Percentiles rank a stretch among this genome's conserved stretches.
These are phyloP conservation scores for Hippoglossus stenolepis DNA, from an alignment of 2,113 vertebrate genomes.

Conservation along the genomic window DNA sequence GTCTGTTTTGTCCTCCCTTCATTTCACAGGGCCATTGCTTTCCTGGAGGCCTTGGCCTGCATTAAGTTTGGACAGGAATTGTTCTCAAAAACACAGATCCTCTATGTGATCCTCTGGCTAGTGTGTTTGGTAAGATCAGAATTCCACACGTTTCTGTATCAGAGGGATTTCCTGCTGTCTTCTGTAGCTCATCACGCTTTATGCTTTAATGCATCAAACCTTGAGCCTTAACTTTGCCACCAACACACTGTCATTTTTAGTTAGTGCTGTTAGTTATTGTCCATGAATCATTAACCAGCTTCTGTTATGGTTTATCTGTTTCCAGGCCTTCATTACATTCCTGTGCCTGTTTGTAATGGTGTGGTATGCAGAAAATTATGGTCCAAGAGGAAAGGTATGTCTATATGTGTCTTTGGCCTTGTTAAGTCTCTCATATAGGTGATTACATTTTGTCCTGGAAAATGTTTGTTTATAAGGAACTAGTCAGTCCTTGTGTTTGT, in stretches of 20 bases:
- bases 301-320: constrained; percentile 31
- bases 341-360: constrained; percentile 97
- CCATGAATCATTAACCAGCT: neutral
- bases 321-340: constrained; percentile 95
- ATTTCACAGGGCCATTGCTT: constrained; percentile 90
- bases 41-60: constrained; percentile 96
- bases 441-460: neutral
- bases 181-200: neutral
- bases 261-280: neutral
- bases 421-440: neutral
- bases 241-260: neutral
- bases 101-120: constrained; percentile 96
- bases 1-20: neutral
- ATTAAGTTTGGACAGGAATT: constrained; percentile 98
- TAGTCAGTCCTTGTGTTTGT: neutral
- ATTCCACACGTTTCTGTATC: neutral
- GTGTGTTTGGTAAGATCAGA: constrained; percentile 92
- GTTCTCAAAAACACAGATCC: constrained; percentile 96
- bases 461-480: neutral
- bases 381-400: constrained; percentile 89
- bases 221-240: neutral
- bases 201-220: neutral
- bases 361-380: constrained; percentile 92
- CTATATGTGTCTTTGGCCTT: neutral
- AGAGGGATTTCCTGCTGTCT: neutral